These are phyloP conservation scores for Agrypnus murinus DNA, from an alignment of 2,888 invertebrate genomes.

Conservation along the genomic window DNA sequence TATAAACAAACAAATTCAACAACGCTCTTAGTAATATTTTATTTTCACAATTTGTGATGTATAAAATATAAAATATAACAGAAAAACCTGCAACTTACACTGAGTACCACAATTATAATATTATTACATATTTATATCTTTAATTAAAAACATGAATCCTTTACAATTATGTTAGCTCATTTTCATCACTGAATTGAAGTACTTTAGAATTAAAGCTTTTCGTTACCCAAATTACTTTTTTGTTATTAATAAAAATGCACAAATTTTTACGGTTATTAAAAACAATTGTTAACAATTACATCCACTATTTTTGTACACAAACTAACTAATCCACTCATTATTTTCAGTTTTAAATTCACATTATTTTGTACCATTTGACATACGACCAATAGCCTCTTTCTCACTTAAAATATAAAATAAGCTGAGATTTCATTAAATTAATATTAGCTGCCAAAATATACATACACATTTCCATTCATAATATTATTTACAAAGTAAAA, in stretches of 20 bases:
- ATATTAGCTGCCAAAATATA: conserved; percentile 33
- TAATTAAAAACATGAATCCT: neutral
- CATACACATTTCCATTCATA: conserved; percentile 6
- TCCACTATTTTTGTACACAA: conserved; percentile 1
- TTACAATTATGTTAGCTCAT: neutral
- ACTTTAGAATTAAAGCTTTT: conserved; percentile 13
- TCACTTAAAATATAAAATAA: neutral
- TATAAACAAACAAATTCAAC: neutral
- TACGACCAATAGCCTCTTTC: conserved; percentile 15
- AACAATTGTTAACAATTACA: neutral
- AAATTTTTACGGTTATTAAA: neutral
- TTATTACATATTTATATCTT: neutral
- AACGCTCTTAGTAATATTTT: conserved; percentile 32
- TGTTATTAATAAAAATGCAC: neutral
- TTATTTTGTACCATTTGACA: conserved; percentile 10
- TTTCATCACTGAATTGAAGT: neutral
- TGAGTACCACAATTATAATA: conserved; percentile 16
- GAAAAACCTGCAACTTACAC: conserved; percentile 24
- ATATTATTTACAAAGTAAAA: conserved; percentile 12
- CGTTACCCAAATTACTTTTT: neutral
- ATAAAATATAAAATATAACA: conserved; percentile 42
- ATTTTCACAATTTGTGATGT: conserved; percentile 45
- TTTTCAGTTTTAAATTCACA: neutral
- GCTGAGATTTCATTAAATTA: conserved; percentile 14
- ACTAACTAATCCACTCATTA: neutral